Evolutionary conservation across 1,140 invertebrate genomes (phyloP), one percentile per base, ranked within the genome.

Genomic region (Drosophila setifemur): DNA sequence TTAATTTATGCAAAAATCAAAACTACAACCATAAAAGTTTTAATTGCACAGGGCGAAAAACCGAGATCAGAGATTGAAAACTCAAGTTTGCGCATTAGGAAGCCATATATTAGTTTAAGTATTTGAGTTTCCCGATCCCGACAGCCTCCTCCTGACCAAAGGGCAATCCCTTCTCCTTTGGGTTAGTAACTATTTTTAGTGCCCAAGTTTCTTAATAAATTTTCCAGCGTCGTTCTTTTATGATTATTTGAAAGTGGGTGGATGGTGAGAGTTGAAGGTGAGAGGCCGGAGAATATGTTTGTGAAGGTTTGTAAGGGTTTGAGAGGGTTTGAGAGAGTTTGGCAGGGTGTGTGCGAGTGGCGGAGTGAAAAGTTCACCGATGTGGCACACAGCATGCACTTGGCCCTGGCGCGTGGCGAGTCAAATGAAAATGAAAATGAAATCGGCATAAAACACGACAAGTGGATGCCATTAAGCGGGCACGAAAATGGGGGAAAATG

Each of bases 381-480:
- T 47, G 55, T 39, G 55, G 50, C 49, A 54, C 49, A 40, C 50
- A 42, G 43, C 54, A 39, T 71, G 68, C 68, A 60, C 55, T 71
- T 61, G 67, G 67, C 68, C 54, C 45, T 71, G 67, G 68, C 66
- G 47, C 44, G 47, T 47, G 54, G 68, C 45, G 54, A 70, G 39
- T 71, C 67, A 71, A 70, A 70, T 69, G 39, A 61, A 64, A 64
- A 55, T 57, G 45, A 60, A 60, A 61, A 61, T 33, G 67, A 71
- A 71, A 71, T 71, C 67, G 68, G 53, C 68, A 70, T 71, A 71
- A 70, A 71, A 71, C 54, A 71, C 67, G 68, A 71, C 68, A 71
- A 71, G 68, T 71, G 67, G 68, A 60, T 28, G 54, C 31, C 60
- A 64, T 64, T 61, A 69, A 71, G 43, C 9, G 44, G 14, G 8